Evolutionary conservation across 2,888 invertebrate genomes (phyloP).

Genomic region (Acleris laterana): DNA sequence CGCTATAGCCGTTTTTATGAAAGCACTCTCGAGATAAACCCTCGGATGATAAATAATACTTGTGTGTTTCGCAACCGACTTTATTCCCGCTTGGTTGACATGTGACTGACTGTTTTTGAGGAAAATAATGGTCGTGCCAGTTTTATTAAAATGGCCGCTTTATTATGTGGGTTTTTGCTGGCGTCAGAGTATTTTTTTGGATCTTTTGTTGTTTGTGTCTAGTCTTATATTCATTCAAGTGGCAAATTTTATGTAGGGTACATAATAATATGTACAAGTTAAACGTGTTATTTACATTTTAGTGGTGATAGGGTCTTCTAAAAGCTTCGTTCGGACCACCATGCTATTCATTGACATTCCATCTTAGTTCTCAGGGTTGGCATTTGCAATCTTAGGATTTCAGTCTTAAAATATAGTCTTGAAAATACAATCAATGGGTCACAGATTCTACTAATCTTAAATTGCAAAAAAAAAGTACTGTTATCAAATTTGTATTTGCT

Average conservation of each 20-base stretch:
- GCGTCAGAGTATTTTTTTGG: background rate
- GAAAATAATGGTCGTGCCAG: conserved; percentile 31
- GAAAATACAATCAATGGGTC: no score
- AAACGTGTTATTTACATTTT: no score
- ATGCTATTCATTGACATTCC: no score
- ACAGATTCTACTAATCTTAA: no score
- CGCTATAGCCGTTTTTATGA: conserved; percentile 56
- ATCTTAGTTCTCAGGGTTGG: no score
- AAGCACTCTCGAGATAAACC: conserved; percentile 43
- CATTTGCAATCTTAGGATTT: no score
- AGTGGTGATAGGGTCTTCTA: no score
- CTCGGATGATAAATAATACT: conserved; percentile 53
- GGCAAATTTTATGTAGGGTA: background rate
- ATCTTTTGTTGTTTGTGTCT: conserved; percentile 9
- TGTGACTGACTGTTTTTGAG: conserved; percentile 39
- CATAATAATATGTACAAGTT: no score
- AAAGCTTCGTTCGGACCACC: no score
- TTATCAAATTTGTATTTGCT: no score
- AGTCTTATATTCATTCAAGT: conserved; percentile 4
- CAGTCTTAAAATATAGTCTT: no score
- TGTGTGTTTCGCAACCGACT: conserved; percentile 53
- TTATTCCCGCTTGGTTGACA: conserved; percentile 48
- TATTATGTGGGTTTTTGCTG: conserved; percentile 26
- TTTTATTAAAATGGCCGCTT: conserved; percentile 30
- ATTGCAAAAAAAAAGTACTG: no score